Base-by-base conservation (phyloP, 2,888 invertebrate genomes). In the Aphodius sticticus region DNA sequence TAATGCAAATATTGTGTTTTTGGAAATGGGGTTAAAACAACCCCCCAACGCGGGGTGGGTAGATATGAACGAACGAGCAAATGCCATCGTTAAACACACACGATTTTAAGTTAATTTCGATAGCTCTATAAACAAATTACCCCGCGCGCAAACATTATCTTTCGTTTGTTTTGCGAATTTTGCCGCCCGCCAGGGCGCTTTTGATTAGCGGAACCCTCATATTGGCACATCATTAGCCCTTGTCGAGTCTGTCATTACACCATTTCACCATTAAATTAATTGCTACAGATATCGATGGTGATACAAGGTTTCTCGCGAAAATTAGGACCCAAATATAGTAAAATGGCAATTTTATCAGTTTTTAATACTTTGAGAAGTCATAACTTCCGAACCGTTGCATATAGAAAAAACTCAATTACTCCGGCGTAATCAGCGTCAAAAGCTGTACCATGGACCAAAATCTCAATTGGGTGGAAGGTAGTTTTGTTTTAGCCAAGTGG, bases 91-190 rank as follows among this genome's bases (percentile, higher is more conserved):
- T 5, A 53, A 53, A 53, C 36, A 74, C 9, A 74, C 74, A 74
- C 74, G 74, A 74, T 74, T 74, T 74, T 74, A 74, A 74, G 74
- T 74, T 74, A 74, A 74, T 74, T 74, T 74, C 74, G 36, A 74
- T 15, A n/a, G 74, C 37, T 35, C 26, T 35, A 35, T 35, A 37
- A 74, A 74, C 74, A 74, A 74, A 74, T 74, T 74, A 53, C 35
- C 35, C 74, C n/a, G 35, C 74, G 74, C 6, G 35, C 74, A 74
- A 74, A 74, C 74, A 74, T 74, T 74, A n/a, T 37, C 36, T 74
- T 37, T 74, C 37, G 74, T 74, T 74, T 74, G 35, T 74, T 74
- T 74, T 36, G 37, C 74, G 74, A 74, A 74, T 36, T 36, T 74
- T 74, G 37, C 74, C 7, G 74, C 74, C 36, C 36, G 4, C 74